Evolutionary conservation across 2,888 invertebrate species (phyloP), one percentile per base, ranked within the genome.

Genomic region (Bibio marci): DNA sequence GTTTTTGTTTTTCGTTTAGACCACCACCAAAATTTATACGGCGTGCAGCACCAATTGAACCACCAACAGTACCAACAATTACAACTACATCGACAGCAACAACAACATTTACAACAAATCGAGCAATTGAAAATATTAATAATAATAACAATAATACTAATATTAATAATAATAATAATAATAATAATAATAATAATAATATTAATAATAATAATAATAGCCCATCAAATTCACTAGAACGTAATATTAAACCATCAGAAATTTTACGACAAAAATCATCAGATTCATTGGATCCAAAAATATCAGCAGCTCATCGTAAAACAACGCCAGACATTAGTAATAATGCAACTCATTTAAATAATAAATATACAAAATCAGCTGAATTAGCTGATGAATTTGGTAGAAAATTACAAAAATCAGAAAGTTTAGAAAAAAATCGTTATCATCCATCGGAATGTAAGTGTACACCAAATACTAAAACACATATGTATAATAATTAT

Each of bases 1-100:
- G n/a, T n/a, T n/a, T 37, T 38, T 27, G 28, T 37, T 41, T 38
- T n/a, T 43, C 41, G 7, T 32, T 33, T 35, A 73, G 73, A 52
- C 73, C 73, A 41, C 74, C 73, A 53, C 74, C 74, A 46, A 73
- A 73, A 63, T 67, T 68, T 53, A 69, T 73, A 54, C 63, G 72
- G 34, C 70, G 70, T 35, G 64, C 63, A 11, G 66, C 67, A 2
- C 50, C 67, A 41, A 73, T 73, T 14, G 73, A 73, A 49, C 64
- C 69, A 22, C 70, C 69, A 14, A 55, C 67, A 39, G 58, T 65
- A 36, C 63, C 62, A 14, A 30, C n/a, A 14, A 14, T 30, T 14
- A 15, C 4, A 33, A 18, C 11, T 6, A 11, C 11, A 14, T n/a
- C 18, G 35, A 26, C 13, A 15, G 30, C 37, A 14, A 22, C 28